Conservation (phyloP, 2,113 vertebrate genomes). For the Tragelaphus imberbis region DNA sequence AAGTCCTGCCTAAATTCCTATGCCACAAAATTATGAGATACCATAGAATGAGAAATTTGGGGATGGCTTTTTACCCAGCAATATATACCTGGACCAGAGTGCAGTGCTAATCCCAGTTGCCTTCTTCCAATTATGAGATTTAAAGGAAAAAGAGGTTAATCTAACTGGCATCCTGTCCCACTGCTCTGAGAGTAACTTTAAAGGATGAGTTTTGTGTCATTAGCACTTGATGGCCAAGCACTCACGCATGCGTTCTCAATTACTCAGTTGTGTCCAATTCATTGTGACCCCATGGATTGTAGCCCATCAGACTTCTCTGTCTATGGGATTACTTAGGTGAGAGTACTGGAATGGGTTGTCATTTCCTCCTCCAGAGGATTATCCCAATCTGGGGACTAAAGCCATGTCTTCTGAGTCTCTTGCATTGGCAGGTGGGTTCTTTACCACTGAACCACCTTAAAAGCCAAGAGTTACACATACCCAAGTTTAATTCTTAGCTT, state of each 20-base stretch:
- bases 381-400: neutral
- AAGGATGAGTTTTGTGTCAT: neutral
- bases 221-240: neutral
- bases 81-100: neutral
- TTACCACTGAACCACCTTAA: neutral
- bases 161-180: neutral
- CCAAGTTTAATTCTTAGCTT: neutral
- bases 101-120: neutral
- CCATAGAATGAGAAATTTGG: neutral
- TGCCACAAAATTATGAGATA: neutral
- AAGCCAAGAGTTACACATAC: neutral
- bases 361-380: neutral
- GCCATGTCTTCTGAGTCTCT: neutral
- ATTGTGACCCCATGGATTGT: neutral
- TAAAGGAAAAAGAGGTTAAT: neutral
- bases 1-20: neutral
- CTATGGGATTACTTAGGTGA: neutral
- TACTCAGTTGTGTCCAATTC: neutral
- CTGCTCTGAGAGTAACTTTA: neutral
- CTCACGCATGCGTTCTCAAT: neutral
- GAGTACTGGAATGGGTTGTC: neutral
- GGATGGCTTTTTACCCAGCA: neutral
- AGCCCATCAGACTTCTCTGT: neutral
- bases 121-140: neutral
- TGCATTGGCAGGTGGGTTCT: neutral